Conservation (phyloP, 2,888 invertebrate genomes). For the Cephus spinipes region DNA sequence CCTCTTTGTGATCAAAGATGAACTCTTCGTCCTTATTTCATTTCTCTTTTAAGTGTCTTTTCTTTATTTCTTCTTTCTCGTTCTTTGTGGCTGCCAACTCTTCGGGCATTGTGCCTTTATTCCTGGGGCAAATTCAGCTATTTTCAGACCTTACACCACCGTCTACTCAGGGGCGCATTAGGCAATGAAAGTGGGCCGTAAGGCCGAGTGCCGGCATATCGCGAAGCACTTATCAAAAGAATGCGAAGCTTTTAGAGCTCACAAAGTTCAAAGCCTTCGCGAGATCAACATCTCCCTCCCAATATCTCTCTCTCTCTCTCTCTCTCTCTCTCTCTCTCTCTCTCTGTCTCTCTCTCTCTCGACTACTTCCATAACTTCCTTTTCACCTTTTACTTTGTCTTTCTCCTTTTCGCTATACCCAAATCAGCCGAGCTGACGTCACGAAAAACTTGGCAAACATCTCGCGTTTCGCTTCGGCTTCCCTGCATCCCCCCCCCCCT, state of each 20-base stretch:
- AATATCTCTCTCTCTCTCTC: not conserved
- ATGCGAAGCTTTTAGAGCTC: constrained; percentile 48
- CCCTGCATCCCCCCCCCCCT: not conserved
- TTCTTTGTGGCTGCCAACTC: not conserved
- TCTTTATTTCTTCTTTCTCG: not conserved
- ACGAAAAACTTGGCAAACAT: not conserved
- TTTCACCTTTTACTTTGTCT: not conserved
- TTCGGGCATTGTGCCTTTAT: not conserved
- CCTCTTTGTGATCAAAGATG: too few relatives aligned
- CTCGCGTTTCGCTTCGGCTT: not conserved
- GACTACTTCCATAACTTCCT: constrained; percentile 24
- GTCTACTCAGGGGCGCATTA: constrained; percentile 16
- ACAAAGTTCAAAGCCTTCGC: constrained; percentile 36
- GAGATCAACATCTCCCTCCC: not conserved
- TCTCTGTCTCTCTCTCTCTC: too few relatives aligned
- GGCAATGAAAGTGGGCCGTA: constrained; percentile 22
- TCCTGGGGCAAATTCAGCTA: not conserved
- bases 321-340: not conserved
- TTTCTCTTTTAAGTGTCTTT: not conserved
- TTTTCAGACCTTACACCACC: not conserved
- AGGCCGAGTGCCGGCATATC: constrained; percentile 5
- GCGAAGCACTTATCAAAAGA: constrained; percentile 44
- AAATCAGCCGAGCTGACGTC: not conserved
- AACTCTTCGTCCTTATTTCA: too few relatives aligned
- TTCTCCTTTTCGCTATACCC: constrained; percentile 12